Evolutionary conservation across 2,888 invertebrate genomes (phyloP).

Genomic region (Phalera bucephala): DNA sequence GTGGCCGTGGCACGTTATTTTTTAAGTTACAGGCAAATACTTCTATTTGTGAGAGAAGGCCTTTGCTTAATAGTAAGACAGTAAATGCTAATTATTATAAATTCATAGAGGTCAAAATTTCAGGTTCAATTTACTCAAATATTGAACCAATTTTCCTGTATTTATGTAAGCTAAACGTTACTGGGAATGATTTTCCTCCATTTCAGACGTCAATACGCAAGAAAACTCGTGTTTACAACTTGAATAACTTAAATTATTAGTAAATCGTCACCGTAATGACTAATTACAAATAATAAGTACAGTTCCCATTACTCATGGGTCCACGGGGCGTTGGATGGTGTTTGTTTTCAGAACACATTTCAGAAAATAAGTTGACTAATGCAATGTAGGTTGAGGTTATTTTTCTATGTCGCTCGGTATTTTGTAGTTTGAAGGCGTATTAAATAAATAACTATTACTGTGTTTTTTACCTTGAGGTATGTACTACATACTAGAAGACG

Average conservation of each 20-base stretch:
- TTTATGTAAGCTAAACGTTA: neutral
- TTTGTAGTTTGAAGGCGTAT: too few species aligned
- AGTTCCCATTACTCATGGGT: conserved; percentile 18
- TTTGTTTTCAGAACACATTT: conserved; percentile 8
- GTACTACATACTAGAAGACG: too few species aligned
- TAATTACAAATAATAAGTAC: conserved; percentile 13
- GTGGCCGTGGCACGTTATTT: too few species aligned
- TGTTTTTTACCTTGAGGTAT: too few species aligned
- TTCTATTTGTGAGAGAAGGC: too few species aligned
- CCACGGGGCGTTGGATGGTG: conserved; percentile 13
- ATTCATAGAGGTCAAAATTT: too few species aligned
- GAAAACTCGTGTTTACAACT: conserved; percentile 8
- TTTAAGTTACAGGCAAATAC: too few species aligned
- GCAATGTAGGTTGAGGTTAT: conserved; percentile 21
- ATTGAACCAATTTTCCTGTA: neutral
- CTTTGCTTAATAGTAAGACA: too few species aligned
- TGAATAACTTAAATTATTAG: conserved; percentile 7
- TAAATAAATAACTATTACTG: too few species aligned
- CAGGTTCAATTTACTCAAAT: too few species aligned
- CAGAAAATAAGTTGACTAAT: conserved; percentile 17
- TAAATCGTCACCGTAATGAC: conserved; percentile 18
- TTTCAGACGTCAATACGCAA: conserved; percentile 24
- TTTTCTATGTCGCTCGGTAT: neutral
- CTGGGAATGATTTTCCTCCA: conserved; percentile 33
- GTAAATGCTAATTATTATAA: too few species aligned